Evolutionary conservation across 2,888 invertebrate species (phyloP), one percentile per base, ranked within the genome.

Genomic region (Pimpla rufipes): DNA sequence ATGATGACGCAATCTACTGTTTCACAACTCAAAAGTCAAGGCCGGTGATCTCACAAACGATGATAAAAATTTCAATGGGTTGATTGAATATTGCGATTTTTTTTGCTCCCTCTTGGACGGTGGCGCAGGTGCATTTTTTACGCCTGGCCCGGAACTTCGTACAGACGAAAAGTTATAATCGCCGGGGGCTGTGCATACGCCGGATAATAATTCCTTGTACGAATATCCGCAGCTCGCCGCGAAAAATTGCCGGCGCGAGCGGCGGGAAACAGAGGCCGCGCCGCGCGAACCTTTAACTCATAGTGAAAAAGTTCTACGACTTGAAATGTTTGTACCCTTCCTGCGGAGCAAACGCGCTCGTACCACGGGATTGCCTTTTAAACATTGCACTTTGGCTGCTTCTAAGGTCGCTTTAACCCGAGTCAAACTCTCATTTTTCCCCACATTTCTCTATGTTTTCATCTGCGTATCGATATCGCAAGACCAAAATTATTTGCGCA

Each of bases 121-220:
- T 62, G 18, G 37, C 3, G 37, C 8, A 40, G 4, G 11, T 18
- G 5, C 29, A 8, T 16, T 47, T 47, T 47, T 47, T 47, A n/a
- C n/a, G n/a, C 16, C 5, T 47, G n/a, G n/a, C 5, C 16, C 0
- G 2, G n/a, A n/a, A 16, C n/a, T 47, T 47, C 6, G 6, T 47
- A 47, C 16, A 16, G n/a, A 13, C 59, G 21, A 40, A 66, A 66
- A 45, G 3, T 42, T 21, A 21, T 6, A 45, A 66, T 7, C 23
- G 23, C 18, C 45, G 11, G 13, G 23, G 23, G 23, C 42, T 16
- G 11, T 42, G 23, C 40, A 21, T 37, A 6, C 18, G 40, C 18
- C 42, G 13, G 42, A 64, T 64, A 64, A 64, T 42, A 42, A 66
- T 66, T 42, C 45, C 35, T 66, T 42, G 23, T 66, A 21, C 7